Evolutionary conservation across 2,888 invertebrate genomes (phyloP).

Genomic region (Ophioninae sp.): DNA sequence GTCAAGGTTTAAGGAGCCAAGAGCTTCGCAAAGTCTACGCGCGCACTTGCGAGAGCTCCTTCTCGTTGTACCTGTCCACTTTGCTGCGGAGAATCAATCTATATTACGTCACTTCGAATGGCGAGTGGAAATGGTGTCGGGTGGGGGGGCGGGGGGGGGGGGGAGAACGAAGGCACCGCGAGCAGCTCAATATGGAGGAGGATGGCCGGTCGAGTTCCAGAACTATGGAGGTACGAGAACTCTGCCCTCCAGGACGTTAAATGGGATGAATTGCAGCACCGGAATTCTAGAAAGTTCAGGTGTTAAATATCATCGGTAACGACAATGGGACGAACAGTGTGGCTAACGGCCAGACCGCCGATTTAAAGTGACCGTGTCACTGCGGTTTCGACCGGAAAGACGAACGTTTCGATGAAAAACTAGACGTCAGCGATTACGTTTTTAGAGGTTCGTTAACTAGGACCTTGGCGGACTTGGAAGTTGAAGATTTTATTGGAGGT

Average conservation of each 20-base stretch:
- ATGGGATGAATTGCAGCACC: not conserved
- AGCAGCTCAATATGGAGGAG: not conserved
- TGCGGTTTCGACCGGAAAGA: too few relatives aligned
- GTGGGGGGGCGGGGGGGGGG: not conserved
- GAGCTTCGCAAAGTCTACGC: not conserved
- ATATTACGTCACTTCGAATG: not conserved
- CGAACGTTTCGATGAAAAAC: too few relatives aligned
- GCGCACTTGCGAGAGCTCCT: not conserved
- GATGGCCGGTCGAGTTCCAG: not conserved
- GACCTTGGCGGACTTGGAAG: too few relatives aligned
- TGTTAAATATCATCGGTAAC: not conserved
- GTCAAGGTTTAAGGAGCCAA: conserved; percentile 9
- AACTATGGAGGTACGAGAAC: not conserved
- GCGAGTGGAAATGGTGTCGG: too few relatives aligned
- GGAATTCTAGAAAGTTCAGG: not conserved
- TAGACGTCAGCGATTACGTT: too few relatives aligned
- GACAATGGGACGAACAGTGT: not conserved
- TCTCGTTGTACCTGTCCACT: not conserved
- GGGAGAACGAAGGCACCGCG: not conserved
- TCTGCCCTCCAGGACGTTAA: not conserved
- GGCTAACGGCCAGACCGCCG: not conserved
- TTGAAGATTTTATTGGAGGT: too few relatives aligned
- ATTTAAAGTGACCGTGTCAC: not conserved
- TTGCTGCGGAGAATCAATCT: not conserved
- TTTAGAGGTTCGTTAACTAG: too few relatives aligned